Base-by-base conservation (phyloP, 2,888 invertebrate species). In the Ptychoptera albimana region DNA sequence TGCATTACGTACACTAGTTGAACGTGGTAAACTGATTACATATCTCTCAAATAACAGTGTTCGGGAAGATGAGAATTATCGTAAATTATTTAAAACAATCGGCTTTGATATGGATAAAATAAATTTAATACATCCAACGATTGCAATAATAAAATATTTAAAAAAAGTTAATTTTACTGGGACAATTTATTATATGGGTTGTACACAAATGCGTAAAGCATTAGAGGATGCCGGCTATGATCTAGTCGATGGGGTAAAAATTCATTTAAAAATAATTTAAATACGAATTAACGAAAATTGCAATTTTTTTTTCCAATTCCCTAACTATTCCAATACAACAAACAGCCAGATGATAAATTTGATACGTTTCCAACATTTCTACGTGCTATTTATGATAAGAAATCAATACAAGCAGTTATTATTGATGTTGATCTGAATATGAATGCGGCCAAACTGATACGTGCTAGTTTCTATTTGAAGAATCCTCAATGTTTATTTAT, bases 331-430 rank as follows among this genome's bases (percentile, higher is more conserved):
- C n/a, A n/a, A n/a, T n/a, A n/a, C n/a, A n/a, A n/a, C 23, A 23
- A 3, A 23, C 23, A 23, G 23, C 23, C 23, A 23, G 23, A 23
- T 23, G 23, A 23, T 23, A 23, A 23, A 23, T 23, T 23, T 23
- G 23, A 23, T 23, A 23, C 23, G 23, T 23, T 23, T 7, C 23
- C 23, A 23, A 23, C 23, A 23, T 23, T 23, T 23, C 7, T 23
- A 23, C 23, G 23, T 23, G 23, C 23, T 23, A 23, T 23, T 23
- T 23, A 23, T 23, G 23, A 23, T 23, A 23, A 23, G 7, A 52
- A 60, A 36, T 60, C 58, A 1, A 60, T 69, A 1, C 66, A 66
- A 31, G 71, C 70, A 1, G 69, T 73, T 1, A 52, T 72, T 8
- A 49, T 65, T 9, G 72, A 71, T 50, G 56, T 65, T 23, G 66